A percentile compares a stretch with the other conserved stretches of the same genome.
phyloP scores from a whole-genome alignment of 2,797 vertebrate species.

The Oreochromis grahami region DNA sequence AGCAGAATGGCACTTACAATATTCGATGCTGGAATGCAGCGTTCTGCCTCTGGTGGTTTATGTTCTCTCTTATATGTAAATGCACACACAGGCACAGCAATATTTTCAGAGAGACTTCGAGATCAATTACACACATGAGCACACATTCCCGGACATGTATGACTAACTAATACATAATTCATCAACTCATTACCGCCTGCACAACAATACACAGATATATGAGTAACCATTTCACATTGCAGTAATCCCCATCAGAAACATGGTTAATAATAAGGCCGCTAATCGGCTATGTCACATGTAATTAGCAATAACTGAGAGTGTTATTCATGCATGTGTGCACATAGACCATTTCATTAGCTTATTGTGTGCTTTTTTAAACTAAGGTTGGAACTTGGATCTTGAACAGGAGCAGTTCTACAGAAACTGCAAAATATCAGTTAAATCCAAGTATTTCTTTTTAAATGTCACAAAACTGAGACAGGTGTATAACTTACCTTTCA shows the following conservation, averaged over 20 bases:
- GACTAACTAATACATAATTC: slow-evolving; percentile 2
- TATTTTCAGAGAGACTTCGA: not conserved
- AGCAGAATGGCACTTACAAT: not conserved
- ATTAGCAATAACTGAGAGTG: not conserved
- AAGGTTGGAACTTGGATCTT: not conserved
- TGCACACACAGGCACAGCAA: not conserved
- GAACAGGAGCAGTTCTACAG: not conserved
- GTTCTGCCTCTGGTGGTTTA: not conserved
- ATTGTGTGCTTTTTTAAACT: not conserved
- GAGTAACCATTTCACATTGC: not conserved
- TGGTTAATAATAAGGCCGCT: not conserved
- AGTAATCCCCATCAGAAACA: not conserved
- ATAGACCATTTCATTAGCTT: not conserved
- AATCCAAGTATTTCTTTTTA: not conserved
- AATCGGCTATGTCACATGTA: not conserved
- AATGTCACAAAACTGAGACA: not conserved
- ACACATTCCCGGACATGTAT: not conserved
- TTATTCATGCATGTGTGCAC: not conserved
- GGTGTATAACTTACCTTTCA: not conserved
- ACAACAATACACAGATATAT: not conserved
- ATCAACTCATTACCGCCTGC: not conserved
- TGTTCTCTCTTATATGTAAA: slow-evolving; percentile 3
- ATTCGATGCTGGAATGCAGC: not conserved
- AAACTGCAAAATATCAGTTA: not conserved
- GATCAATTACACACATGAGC: not conserved